phyloP scores from a whole-genome alignment of 1,140 invertebrate species.

The Hesperophylax magnus region DNA sequence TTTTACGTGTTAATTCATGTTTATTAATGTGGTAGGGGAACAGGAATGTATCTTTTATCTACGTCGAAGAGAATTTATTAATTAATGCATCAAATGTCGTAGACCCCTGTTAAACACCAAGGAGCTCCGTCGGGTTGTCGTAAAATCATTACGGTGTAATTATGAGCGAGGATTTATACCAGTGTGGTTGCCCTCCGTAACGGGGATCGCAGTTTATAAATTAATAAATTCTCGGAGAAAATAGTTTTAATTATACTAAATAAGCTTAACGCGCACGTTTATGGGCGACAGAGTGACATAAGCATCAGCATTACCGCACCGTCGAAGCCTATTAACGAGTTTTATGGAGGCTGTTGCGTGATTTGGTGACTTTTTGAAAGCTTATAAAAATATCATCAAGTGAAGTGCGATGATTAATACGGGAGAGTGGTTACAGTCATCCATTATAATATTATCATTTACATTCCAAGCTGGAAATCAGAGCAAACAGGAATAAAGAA shows the following conservation, averaged over 20 bases:
- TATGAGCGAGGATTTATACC: slow-evolving; percentile 23
- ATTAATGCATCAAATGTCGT: too few species aligned
- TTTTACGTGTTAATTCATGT: too few species aligned
- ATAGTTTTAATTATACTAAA: slow-evolving; percentile 32
- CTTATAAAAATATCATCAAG: slow-evolving; percentile 15
- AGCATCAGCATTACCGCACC: slow-evolving; percentile 8
- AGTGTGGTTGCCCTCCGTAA: neutral
- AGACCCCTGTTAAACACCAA: too few species aligned
- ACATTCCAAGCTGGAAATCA: too few species aligned
- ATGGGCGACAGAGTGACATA: neutral
- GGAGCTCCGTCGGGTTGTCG: neutral
- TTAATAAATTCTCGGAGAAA: slow-evolving; percentile 17
- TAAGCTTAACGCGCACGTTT: slow-evolving; percentile 13
- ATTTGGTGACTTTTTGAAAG: slow-evolving; percentile 6
- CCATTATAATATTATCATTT: too few species aligned
- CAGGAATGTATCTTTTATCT: too few species aligned
- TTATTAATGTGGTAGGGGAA: too few species aligned
- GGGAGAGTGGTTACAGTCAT: too few species aligned
- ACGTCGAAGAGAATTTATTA: too few species aligned
- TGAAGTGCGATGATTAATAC: neutral
- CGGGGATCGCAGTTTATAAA: slow-evolving; percentile 6
- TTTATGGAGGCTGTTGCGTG: neutral
- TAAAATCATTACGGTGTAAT: slow-evolving; percentile 35
- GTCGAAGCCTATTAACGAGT: slow-evolving; percentile 7
- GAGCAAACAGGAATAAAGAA: too few species aligned